phyloP scores from a whole-genome alignment of 2,113 vertebrate species.

The Sebastes fasciatus region DNA sequence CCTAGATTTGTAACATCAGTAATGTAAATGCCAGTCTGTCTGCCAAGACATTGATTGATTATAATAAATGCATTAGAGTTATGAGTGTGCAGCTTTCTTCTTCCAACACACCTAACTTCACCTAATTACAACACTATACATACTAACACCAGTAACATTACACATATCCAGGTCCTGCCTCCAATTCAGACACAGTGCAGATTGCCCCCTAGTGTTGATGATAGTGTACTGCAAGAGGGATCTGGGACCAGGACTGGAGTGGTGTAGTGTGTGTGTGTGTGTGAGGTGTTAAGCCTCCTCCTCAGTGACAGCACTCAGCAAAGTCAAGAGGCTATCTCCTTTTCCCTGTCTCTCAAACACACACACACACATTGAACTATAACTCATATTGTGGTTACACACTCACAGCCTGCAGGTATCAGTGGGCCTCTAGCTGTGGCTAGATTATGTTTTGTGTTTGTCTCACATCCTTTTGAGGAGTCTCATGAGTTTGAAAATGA shows the following conservation, averaged over 20 bases:
- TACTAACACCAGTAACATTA: not conserved
- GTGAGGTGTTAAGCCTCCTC: slow-evolving; percentile 30
- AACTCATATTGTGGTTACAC: not conserved
- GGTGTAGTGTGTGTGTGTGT: slow-evolving; percentile 31
- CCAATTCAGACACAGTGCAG: slow-evolving; percentile 47
- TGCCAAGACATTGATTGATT: not conserved
- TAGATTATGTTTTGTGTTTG: not conserved
- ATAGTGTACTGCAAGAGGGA: slow-evolving; percentile 20
- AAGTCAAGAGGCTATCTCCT: slow-evolving; percentile 59
- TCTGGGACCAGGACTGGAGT: not conserved
- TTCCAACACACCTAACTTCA: not conserved
- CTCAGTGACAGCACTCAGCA: slow-evolving; percentile 55
- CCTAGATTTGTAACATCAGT: not conserved
- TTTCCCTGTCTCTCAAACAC: slow-evolving; percentile 20
- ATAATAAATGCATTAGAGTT: not conserved
- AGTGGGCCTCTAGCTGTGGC: not conserved
- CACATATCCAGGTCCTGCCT: not conserved
- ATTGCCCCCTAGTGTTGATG: slow-evolving; percentile 57
- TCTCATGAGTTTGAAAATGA: not conserved
- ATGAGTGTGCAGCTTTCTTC: not conserved
- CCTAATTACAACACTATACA: slow-evolving; percentile 3
- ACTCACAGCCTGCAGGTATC: slow-evolving; percentile 13
- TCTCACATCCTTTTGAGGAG: not conserved
- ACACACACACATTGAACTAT: not conserved
- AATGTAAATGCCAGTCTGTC: not conserved